Evolutionary conservation across 30 jellyfish, hydroid and myxozoan genomes (phyloP).

Genomic region (Hydractinia symbiolongicarpus): DNA sequence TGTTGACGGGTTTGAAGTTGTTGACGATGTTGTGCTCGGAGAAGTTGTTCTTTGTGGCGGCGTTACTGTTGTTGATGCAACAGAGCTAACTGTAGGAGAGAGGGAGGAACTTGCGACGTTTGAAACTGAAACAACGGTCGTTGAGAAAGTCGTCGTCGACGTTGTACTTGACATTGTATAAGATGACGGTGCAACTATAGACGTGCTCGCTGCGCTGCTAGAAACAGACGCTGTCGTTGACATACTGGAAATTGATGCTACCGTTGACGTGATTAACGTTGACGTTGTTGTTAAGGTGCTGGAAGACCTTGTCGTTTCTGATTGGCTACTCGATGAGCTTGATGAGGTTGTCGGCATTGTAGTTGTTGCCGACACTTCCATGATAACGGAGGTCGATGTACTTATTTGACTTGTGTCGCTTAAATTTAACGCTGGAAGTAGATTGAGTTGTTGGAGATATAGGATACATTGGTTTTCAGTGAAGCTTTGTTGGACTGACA

Average conservation of each 20-base stretch:
- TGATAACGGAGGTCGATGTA: neutral
- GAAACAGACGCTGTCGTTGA: neutral
- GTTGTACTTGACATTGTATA: neutral
- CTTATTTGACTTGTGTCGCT: neutral
- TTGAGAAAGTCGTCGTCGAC: neutral
- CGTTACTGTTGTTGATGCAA: too few species aligned
- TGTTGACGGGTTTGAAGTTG: constrained; percentile 3
- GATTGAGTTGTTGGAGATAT: neutral
- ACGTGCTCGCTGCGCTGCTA: neutral
- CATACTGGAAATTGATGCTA: neutral
- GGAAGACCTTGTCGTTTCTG: neutral
- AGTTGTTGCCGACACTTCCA: neutral
- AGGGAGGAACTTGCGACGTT: neutral
- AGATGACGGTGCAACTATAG: neutral
- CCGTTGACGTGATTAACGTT: neutral
- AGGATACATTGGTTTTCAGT: neutral
- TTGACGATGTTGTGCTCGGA: neutral
- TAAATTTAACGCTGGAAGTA: neutral
- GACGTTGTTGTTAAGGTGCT: neutral
- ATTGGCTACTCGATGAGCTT: too few species aligned
- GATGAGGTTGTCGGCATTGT: neutral
- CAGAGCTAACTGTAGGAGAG: neutral
- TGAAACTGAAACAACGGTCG: neutral
- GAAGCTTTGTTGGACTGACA: neutral
- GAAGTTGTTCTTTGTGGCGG: neutral